Evolutionary conservation across 2,113 vertebrate species (phyloP), one percentile per base, ranked within the genome.

Genomic region (Sorex araneus): DNA sequence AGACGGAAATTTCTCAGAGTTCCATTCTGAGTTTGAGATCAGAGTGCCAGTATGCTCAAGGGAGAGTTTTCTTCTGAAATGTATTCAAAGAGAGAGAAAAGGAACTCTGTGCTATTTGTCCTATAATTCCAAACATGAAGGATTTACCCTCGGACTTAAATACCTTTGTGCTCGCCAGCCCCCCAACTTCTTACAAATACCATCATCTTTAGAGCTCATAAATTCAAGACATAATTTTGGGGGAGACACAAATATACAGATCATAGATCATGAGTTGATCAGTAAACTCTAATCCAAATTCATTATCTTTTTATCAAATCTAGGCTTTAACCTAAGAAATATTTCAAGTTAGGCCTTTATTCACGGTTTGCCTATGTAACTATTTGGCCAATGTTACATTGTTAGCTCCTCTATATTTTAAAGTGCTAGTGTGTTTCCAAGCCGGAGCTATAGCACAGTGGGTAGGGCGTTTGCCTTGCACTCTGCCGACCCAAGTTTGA

Each of bases 11-110:
- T 81, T 73, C 77, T 73, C 16, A 32, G 12, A 63, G 25, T 57
- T 54, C 16, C 1, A 30, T 23, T 50, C 3, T 1, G 36, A 36
- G 50, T 30, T 50, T 81, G 40, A 82, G 25, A 74, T 47, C 25
- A 50, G 21, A 36, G 70, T 0, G 6, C 23, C 16, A 81, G 11
- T 19, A 23, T 19, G 0, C 0, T 57, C 11, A 36, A 32, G 30
- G 45, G 36, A 82, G 27, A 40, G 30, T 30, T 64, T 9, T 60
- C 50, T 63, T 50, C 28, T 7, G 15, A 28, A 36, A 0, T 32
- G 21, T 13, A 32, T 43, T 43, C 54, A 47, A 30, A 67, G 10
- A 67, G 5, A 8, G 12, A 28, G 28, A n/a, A 67, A n/a, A 11
- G 66, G 34, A 54, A 18, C 10, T 80, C 9, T 1, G 0, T 23